Evolutionary conservation across 2,797 vertebrate species (phyloP), one percentile per base, ranked within the genome.

Genomic region (Cryptoblepharus egeriae): DNA sequence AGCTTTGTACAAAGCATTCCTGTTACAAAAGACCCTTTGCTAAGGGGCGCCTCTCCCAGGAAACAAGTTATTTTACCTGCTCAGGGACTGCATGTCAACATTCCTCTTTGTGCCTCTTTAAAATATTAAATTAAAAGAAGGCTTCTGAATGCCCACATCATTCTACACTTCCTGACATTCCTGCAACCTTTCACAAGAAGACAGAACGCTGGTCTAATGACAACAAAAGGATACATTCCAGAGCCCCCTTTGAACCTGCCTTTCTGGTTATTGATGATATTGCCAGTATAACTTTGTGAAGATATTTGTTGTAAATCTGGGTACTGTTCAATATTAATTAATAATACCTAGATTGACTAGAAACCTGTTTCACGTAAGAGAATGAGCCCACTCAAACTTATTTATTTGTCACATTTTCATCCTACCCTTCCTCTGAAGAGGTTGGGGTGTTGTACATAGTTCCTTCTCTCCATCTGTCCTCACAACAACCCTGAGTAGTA

Each of bases 1-100:
- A 75, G 52, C 37, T 73, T 74, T 67, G 22, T 35, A 39, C 39
- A 61, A 64, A 75, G 42, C 57, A 15, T 75, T 61, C 64, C 30
- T 74, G 4, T n/a, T 49, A 8, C 71, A 67, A 58, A 65, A 37
- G 52, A 49, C 2, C 12, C 37, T 74, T 60, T 74, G 32, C 52
- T 75, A 26, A 12, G 8, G 30, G 30, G 20, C 37, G 52, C 26
- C 55, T 75, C 77, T 69, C 77, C 42, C 77, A 69, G 82, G 70
- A 79, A 83, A 84, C 77, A 30, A 60, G 64, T 68, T 73, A 73
- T n/a, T 58, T 79, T 52, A 84, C 60, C 69, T 68, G 61, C 55
- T 28, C 60, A 18, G 63, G n/a, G 45, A 39, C 45, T 60, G 64
- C 67, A 60, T n/a, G 64, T 84, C 82, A 79, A 79, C 26, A 37